Evolutionary conservation across 2,888 invertebrate species (phyloP).

Genomic region (Leucoma salicis): DNA sequence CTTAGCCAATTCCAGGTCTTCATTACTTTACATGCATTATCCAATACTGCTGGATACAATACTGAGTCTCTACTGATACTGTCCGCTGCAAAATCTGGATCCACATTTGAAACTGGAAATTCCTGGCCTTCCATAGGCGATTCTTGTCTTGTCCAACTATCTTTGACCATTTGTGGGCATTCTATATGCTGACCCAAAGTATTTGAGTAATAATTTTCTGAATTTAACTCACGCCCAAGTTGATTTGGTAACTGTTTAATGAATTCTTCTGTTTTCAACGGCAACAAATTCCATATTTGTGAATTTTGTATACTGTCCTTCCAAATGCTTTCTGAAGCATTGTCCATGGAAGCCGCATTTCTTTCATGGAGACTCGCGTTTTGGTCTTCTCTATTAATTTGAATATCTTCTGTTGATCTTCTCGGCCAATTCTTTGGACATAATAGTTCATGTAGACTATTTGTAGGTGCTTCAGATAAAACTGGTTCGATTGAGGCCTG

Average conservation of each 20-base stretch:
- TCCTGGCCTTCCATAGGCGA: background rate
- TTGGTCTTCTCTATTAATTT: background rate
- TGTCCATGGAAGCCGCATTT: background rate
- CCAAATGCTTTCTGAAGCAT: background rate
- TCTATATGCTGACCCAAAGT: background rate
- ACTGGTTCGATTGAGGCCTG: background rate
- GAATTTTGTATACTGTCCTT: too few relatives aligned
- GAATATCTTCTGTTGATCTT: background rate
- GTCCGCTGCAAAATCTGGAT: background rate
- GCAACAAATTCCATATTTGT: too few relatives aligned
- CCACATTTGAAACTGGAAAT: background rate
- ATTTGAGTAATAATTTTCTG: background rate
- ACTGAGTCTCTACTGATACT: background rate
- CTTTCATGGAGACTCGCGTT: background rate
- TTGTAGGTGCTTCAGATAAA: background rate
- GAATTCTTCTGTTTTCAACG: background rate
- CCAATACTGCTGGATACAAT: background rate
- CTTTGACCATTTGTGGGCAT: background rate
- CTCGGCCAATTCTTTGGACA: background rate
- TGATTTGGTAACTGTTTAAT: background rate
- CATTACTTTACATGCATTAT: background rate
- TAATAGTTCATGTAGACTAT: slow-evolving; percentile 1
- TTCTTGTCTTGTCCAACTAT: background rate
- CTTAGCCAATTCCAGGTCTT: background rate
- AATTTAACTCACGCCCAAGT: background rate